Evolutionary conservation across 2,113 vertebrate genomes (phyloP), one percentile per base, ranked within the genome.

Genomic region (Coryphaenoides rupestris): DNA sequence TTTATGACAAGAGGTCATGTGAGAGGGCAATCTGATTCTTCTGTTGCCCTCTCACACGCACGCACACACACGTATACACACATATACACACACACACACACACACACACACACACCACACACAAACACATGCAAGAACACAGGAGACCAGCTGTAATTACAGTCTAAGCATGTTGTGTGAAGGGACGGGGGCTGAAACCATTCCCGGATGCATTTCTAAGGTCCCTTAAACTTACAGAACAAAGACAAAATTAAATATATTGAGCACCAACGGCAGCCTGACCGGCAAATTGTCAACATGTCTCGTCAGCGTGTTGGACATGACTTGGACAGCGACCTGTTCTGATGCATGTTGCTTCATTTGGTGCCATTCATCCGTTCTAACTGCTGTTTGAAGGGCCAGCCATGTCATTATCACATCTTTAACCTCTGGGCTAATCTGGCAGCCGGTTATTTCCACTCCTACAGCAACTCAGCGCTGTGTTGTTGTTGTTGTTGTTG

Each of bases 1-100:
- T n/a, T 82, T 66, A 83, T 77, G 58, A 75, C 64, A 26, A 77
- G 72, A 76, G 81, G 60, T 65, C 45, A 63, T 0, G 56, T 73
- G 70, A 69, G 63, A 21, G 22, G 57, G 68, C 67, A 75, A 69
- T 78, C 76, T 68, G 61, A 71, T 62, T 60, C 22, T 79, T 72
- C 70, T 65, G 23, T 53, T 15, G 3, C 19, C 40, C 40, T 59
- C 66, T 63, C 60, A 65, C 68, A 62, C 76, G 77, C 75, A 78
- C 76, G 78, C 78, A 80, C 70, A 72, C 66, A 50, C 67, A 47
- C 19, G n/a, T 16, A 19, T 40, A 52, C 22, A 6, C 21, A 17
- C 47, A 15, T 13, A 22, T 10, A 1, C 33, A 22, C 19, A 22
- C 33, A 47, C 19, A 3, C 7, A 22, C 19, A 21, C 73, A 68